Evolutionary conservation across 2,888 invertebrate genomes (phyloP), one percentile per base, ranked within the genome.

Genomic region (Tenthredo livida): DNA sequence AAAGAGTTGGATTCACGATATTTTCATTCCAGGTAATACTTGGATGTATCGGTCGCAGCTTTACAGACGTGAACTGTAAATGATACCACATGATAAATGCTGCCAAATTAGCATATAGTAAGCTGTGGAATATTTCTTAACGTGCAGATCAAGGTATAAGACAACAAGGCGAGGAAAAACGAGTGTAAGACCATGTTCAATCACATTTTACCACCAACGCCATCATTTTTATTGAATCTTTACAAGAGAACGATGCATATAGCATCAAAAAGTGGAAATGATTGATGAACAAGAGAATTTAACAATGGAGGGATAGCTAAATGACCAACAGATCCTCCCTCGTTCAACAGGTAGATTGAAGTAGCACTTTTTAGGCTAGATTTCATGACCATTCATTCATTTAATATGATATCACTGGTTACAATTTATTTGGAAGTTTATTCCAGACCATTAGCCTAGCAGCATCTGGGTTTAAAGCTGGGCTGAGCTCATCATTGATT

Each of bases 401-500:
- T 54, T n/a, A 6, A 17, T 15, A 33, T 54, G 1, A 54, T n/a
- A 29, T n/a, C 29, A 25, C 21, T 37, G 4, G 0, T 86, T 70
- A 90, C n/a, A 89, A 61, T 80, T 90, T 90, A n/a, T 87, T 87
- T 43, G 85, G 86, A 0, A 86, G 17, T 78, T n/a, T 86, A 25
- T 84, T 75, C 85, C 85, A 85, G 6, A 75, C 6, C n/a, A 72
- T 87, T 17, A 33, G 75, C 37, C 87, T 84, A 21, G 88, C 87
- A 21, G 84, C 82, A 82, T 61, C 89, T 5, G 84, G 85, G 0
- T 85, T 82, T 9, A 85, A 50, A 12, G 84, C 85, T 37, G 90
- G 85, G 3, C 82, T 43, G 17, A 91, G 87, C 47, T 89, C 84
- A 3, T 87, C 86, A 29, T 87, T 84, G 77, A 93, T 93, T 29